Evolutionary conservation across 2,888 invertebrate species (phyloP), one percentile per base, ranked within the genome.

Genomic region (Uropetala carovei): DNA sequence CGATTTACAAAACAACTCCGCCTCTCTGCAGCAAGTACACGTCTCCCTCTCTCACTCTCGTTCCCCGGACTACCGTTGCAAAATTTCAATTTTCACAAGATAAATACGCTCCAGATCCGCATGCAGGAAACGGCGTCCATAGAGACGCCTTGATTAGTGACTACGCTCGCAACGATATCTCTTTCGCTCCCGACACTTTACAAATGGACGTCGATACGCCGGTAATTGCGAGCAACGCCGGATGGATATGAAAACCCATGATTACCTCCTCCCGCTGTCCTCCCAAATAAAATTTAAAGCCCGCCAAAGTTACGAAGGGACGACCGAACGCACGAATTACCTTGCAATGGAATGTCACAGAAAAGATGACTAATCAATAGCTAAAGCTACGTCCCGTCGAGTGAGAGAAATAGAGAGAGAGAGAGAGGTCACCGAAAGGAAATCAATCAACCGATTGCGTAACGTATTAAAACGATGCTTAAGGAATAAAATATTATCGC

Each of bases 161-260:
- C 16, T 27, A 14, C 64, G 18, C 18, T 0, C 68, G 5, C n/a
- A n/a, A 22, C 68, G n/a, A 68, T 68, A 68, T 68, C 68, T 68
- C 68, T n/a, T n/a, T 68, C 11, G 75, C 7, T 22, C 5, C 43
- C 43, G 43, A 43, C 43, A 43, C 11, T 22, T 75, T 27, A 75
- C 75, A 75, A 75, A 75, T 75, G 75, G 75, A 27, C n/a, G n/a
- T 68, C 22, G 68, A 68, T 22, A n/a, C 75, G 22, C 43, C 43
- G 43, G 43, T 43, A 43, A 43, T 43, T 43, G 43, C 43, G 43
- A 43, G 43, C 43, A 43, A 43, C 43, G 43, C 22, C 10, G 75
- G 75, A 75, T 75, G 75, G 75, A 75, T 75, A 75, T 75, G 75
- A 75, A 75, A 75, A 75, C 22, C 75, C 75, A 13, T 75, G 75